Evolutionary conservation across 2,113 vertebrate species (phyloP), one percentile per base, ranked within the genome.

Genomic region (Entelurus aequoreus): DNA sequence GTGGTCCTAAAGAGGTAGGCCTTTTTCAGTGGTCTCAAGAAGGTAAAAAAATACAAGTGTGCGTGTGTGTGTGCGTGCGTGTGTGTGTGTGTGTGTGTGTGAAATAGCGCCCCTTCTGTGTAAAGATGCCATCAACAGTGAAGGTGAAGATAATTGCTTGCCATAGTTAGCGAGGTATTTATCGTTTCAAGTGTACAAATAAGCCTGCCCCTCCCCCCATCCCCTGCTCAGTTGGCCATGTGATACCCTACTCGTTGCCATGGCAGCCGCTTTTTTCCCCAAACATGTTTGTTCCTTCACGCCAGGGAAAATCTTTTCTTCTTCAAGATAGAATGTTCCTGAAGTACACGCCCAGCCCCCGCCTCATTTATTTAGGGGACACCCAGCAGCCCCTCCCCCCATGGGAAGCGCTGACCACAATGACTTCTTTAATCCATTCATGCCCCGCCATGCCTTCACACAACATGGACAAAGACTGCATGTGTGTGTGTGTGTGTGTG

Each of bases 241-340:
- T 60, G 68, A 79, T 76, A 69, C 72, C 77, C 82, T 28, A 84
- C 82, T 84, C 86, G 86, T 86, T 87, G 77, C 84, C 82, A 87
- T 86, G 84, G 79, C 28, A 58, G 72, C 74, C 51, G 9, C 60
- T 65, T 70, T 75, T 73, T 71, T 60, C 28, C 28, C 28, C 28
- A 28, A 28, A 28, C 28, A 51, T 38, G 61, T 63, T 67, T 73
- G 68, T 70, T 82, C 60, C 69, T 68, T 57, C 63, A 69, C 67
- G 72, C 16, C 13, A 56, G 21, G 67, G 75, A 63, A 58, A 72
- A 38, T 62, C 62, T 76, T 80, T 85, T 74, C 64, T 72, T 75
- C 58, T 63, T 38, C 42, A 56, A 38, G 28, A 65, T 76, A 44
- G 73, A 69, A 72, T 64, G 58, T 66, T 60, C 63, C 65, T 70